phyloP scores from a whole-genome alignment of 1,140 invertebrate genomes.

The Aphidius gifuensis region DNA sequence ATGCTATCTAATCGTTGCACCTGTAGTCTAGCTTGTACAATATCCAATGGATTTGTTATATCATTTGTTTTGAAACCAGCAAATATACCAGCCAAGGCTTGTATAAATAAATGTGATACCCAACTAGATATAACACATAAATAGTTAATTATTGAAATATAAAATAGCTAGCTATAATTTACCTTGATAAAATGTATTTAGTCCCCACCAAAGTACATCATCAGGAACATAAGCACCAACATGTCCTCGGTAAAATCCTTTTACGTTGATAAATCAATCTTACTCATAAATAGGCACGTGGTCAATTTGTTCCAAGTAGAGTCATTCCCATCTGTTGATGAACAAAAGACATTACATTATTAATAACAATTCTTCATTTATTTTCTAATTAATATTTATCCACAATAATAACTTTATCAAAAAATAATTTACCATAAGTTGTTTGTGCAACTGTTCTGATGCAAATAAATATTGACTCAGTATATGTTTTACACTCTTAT shows the following conservation, averaged over 20 bases:
- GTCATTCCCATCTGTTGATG: conserved; percentile 61
- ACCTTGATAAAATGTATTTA: conserved; percentile 94
- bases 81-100: conserved; percentile 83
- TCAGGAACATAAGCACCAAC: conserved; percentile 91
- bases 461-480: too few relatives aligned
- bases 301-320: conserved; percentile 65
- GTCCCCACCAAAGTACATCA: conserved; percentile 96
- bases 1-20: conserved; percentile 84
- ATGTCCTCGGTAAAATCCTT: conserved; percentile 92
- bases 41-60: conserved; percentile 91
- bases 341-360: conserved; percentile 3
- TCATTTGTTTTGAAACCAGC: conserved; percentile 89
- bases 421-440: too few relatives aligned
- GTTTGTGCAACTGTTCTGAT: too few relatives aligned
- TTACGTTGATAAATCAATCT: conserved; percentile 69
- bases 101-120: conserved; percentile 82
- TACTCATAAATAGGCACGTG: conserved; percentile 62
- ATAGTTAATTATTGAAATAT: conserved; percentile 3
- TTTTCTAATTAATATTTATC: not conserved
- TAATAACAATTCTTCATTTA: conserved; percentile 11
- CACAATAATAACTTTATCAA: not conserved
- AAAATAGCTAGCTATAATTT: conserved; percentile 28
- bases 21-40: conserved; percentile 83
- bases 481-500: too few relatives aligned
- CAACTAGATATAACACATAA: conserved; percentile 64